These are phyloP conservation scores for Sciurus niger DNA, from an alignment of 2,113 vertebrate species.

Conservation along the genomic window DNA sequence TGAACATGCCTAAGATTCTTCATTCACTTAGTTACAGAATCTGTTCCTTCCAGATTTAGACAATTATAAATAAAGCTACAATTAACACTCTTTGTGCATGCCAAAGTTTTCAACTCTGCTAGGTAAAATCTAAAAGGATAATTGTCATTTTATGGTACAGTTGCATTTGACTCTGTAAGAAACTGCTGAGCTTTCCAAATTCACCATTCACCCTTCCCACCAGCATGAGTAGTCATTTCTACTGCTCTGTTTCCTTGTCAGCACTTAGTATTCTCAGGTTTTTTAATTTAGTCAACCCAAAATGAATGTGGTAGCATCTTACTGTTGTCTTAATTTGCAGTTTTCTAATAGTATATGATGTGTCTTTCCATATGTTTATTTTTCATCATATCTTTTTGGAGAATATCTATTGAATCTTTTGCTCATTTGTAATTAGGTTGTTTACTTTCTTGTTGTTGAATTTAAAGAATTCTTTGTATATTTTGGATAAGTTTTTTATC, in stretches of 20 bases:
- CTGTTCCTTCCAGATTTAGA: neutral
- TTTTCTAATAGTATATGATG: neutral
- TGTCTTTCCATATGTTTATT: neutral
- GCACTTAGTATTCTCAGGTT: neutral
- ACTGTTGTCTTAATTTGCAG: neutral
- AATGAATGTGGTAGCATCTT: neutral
- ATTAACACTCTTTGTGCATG: neutral
- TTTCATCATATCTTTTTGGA: neutral
- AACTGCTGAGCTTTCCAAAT: neutral
- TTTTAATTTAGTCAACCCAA: neutral
- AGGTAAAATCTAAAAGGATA: neutral
- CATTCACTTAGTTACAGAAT: neutral
- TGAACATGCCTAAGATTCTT: neutral
- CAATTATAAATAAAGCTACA: constrained; percentile 5
- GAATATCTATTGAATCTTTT: neutral
- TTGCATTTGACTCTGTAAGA: neutral
- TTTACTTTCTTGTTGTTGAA: neutral
- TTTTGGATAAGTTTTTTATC: neutral
- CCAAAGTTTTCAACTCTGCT: neutral
- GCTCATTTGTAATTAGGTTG: neutral
- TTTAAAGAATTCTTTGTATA: neutral
- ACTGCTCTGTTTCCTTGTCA: neutral
- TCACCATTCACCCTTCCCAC: neutral
- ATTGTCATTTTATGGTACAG: neutral
- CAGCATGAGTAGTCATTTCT: neutral